Conservation (phyloP, 2,797 vertebrate genomes). For the Lacerta bilineata region DNA sequence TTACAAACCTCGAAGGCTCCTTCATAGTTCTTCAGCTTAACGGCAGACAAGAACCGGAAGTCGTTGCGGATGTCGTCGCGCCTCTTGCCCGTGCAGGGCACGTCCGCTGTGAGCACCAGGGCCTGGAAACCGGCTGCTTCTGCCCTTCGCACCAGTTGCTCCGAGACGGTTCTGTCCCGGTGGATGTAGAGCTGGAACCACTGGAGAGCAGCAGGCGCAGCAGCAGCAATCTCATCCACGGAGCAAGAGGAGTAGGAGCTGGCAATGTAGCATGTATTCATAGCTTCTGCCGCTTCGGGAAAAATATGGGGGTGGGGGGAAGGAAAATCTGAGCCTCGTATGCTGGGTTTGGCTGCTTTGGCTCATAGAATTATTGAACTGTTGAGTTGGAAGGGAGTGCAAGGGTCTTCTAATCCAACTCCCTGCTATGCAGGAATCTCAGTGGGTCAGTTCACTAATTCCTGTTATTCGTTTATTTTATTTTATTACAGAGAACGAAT, state of each 20-base stretch:
- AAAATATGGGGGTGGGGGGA: not conserved
- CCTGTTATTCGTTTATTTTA: not conserved
- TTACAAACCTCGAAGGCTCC: conserved; percentile 85
- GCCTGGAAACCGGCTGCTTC: conserved; percentile 91
- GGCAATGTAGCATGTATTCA: conserved; percentile 89
- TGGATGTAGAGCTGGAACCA: conserved; percentile 98
- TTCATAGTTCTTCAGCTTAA: conserved; percentile 90
- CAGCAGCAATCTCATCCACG: conserved; percentile 88
- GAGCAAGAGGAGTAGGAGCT: conserved; percentile 92
- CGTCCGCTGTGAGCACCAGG: conserved; percentile 91
- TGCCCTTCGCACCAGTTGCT: conserved; percentile 85
- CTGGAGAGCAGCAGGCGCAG: conserved; percentile 85
- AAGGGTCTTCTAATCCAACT: not conserved
- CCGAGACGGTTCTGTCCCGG: conserved; percentile 85
- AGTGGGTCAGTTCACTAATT: not conserved
- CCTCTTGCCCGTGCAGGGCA: conserved; percentile 89
- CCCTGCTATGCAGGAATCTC: no score
- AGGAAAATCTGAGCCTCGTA: conserved; percentile 7
- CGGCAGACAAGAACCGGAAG: conserved; percentile 86
- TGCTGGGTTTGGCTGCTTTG: not conserved
- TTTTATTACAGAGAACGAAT: no score
- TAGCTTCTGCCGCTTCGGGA: conserved; percentile 83
- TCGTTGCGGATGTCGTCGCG: conserved; percentile 89
- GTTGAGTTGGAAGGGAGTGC: not conserved
- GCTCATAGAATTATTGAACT: not conserved